These are phyloP conservation scores for Crypturellus undulatus DNA, from an alignment of 2,113 vertebrate genomes.

Conservation along the genomic window DNA sequence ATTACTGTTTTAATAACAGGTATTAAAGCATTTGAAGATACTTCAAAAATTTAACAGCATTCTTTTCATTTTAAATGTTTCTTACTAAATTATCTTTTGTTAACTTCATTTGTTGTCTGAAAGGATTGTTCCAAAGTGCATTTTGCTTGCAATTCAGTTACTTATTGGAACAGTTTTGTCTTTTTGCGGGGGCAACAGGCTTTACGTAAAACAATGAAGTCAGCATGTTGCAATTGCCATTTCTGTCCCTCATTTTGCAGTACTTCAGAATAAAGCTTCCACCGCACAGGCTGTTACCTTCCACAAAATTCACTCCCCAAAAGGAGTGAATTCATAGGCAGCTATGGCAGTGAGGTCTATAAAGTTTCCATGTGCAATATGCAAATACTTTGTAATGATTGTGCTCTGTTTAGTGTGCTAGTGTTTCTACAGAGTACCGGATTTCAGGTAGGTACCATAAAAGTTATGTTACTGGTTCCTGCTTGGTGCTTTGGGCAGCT, in stretches of 20 bases:
- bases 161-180: constrained; percentile 18
- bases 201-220: constrained; percentile 12
- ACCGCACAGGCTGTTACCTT: not conserved
- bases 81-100: not conserved
- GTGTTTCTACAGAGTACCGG: not conserved
- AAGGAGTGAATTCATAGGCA: not conserved
- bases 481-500: not conserved
- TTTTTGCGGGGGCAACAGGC: not conserved
- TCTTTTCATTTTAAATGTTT: not conserved
- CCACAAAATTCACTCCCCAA: not conserved
- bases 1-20: not conserved
- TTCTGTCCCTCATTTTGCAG: constrained; percentile 3
- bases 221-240: not conserved
- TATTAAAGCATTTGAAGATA: not conserved
- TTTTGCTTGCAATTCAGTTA: not conserved
- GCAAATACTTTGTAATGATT: not conserved
- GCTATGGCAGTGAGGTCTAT: not conserved
- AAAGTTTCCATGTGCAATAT: not conserved
- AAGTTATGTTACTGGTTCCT: not conserved
- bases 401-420: not conserved
- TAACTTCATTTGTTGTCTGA: not conserved
- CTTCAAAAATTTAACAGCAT: not conserved
- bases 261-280: not conserved
- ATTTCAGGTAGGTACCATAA: not conserved
- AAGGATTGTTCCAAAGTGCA: not conserved